Percentiles rank a stretch among this genome's conserved stretches.
phyloP scores from a whole-genome alignment of 2,113 vertebrate species.

The Hylia prasina region DNA sequence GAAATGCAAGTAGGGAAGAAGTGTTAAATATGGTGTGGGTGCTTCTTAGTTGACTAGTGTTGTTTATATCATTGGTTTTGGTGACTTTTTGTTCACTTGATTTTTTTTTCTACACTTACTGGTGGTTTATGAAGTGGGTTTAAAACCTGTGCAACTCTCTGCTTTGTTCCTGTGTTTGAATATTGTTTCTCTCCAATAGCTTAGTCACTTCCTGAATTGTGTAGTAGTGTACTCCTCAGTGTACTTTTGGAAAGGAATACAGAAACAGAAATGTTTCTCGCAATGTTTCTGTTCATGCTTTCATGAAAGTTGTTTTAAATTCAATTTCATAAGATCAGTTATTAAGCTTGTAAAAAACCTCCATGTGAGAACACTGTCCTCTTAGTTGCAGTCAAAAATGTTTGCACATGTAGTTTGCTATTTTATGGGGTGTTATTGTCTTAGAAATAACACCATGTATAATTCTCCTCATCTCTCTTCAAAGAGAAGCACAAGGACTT shows the following conservation, averaged over 20 bases:
- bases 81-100: not conserved
- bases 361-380: rapidly evolving
- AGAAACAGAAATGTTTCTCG: not conserved
- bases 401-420: rapidly evolving
- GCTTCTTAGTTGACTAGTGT: not conserved
- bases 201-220: rapidly evolving
- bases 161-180: rapidly evolving
- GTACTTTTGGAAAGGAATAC: rapidly evolving
- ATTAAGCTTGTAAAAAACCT: not conserved
- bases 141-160: not conserved
- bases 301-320: not conserved
- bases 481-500: not conserved
- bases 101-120: rapidly evolving
- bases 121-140: not conserved
- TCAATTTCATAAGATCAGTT: rapidly evolving
- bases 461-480: rapidly evolving
- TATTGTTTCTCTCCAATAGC: rapidly evolving
- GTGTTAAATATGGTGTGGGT: not conserved
- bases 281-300: not conserved
- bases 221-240: rapidly evolving
- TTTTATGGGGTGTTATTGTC: not conserved
- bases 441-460: rapidly evolving
- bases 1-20: rapidly evolving
- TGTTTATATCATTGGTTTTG: rapidly evolving
- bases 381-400: not conserved